phyloP scores from a whole-genome alignment of 2,113 vertebrate genomes.

The Genyomyrus donnyi region DNA sequence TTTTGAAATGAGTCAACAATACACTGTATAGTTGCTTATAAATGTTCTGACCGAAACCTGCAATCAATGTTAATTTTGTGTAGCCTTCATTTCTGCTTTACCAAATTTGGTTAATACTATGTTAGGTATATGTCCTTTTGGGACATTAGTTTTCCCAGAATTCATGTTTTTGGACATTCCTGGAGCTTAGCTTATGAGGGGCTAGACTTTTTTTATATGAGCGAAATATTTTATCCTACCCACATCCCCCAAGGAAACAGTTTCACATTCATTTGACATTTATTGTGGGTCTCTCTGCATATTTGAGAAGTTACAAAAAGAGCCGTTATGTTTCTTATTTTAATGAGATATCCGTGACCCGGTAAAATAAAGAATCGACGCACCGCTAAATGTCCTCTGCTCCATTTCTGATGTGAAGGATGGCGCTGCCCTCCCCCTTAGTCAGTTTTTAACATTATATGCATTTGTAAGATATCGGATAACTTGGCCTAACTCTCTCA shows the following conservation, averaged over 20 bases:
- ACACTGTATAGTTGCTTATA: background rate
- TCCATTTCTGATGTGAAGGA: background rate
- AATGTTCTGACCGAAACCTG: background rate
- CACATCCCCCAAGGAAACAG: background rate
- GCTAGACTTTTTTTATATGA: background rate
- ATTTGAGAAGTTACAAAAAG: background rate
- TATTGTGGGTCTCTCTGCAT: background rate
- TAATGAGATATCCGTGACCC: background rate
- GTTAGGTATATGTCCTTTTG: background rate
- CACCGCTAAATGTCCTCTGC: background rate
- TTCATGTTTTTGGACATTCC: background rate
- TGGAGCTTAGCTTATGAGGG: background rate
- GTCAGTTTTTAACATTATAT: background rate
- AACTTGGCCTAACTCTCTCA: background rate
- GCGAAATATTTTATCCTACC: background rate
- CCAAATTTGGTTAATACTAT: background rate
- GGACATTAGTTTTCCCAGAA: background rate
- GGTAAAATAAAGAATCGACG: background rate
- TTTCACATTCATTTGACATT: constrained; percentile 1
- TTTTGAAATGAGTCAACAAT: background rate
- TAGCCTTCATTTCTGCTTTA: background rate
- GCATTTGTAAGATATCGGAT: background rate
- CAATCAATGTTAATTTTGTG: background rate
- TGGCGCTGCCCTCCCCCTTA: background rate
- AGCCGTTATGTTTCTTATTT: background rate